Conservation (phyloP, 2,113 vertebrate genomes). For the Drymodes brunneopygia region DNA sequence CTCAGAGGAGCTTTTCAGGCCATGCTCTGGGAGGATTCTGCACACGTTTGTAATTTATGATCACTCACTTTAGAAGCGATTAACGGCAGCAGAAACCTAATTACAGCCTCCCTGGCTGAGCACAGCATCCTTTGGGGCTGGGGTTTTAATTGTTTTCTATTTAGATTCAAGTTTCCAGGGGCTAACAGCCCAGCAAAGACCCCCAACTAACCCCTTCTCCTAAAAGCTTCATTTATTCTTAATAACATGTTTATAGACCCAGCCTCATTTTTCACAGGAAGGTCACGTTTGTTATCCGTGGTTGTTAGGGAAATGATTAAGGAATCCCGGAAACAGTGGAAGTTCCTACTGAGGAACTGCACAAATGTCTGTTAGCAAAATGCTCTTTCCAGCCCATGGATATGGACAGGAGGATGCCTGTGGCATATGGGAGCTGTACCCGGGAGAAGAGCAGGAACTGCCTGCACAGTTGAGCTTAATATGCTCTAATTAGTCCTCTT, state of each 20-base stretch:
- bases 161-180: constrained; percentile 55
- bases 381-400: neutral
- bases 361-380: constrained; percentile 5
- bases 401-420: neutral
- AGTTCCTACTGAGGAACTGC: constrained; percentile 10
- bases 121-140: constrained; percentile 32
- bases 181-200: constrained; percentile 55
- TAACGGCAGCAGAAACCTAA: constrained; percentile 58
- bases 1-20: neutral
- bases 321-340: constrained; percentile 55
- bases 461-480: neutral
- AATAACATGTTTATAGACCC: constrained; percentile 57
- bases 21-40: neutral
- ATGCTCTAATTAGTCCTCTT: constrained; percentile 40
- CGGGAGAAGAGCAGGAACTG: constrained; percentile 15
- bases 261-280: constrained; percentile 51
- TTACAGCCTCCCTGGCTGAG: constrained; percentile 29
- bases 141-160: constrained; percentile 60
- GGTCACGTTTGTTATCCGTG: constrained; percentile 53
- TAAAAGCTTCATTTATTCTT: constrained; percentile 67
- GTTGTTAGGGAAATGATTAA: constrained; percentile 67
- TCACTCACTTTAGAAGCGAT: constrained; percentile 48
- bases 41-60: constrained; percentile 41
- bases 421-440: neutral
- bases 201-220: constrained; percentile 59